phyloP scores from a whole-genome alignment of 2,797 vertebrate species.

The Chaenodraco wilsoni region DNA sequence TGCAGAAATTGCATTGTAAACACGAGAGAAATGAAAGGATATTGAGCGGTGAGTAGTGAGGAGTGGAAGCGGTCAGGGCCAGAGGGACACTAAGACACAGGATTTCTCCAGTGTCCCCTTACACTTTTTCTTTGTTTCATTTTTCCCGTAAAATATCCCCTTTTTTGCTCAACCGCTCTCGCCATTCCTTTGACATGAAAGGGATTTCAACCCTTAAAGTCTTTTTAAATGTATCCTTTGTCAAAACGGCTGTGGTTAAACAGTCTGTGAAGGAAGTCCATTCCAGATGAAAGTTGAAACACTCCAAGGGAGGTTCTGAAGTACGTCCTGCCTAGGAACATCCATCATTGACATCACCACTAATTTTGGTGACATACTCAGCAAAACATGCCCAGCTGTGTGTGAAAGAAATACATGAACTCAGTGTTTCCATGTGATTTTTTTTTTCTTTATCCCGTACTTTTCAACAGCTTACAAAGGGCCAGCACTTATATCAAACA shows the following conservation, averaged over 20 bases:
- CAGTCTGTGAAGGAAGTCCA: slow-evolving; percentile 50
- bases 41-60: slow-evolving; percentile 51
- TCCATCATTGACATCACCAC: slow-evolving; percentile 75
- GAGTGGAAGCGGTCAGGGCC: slow-evolving; percentile 36
- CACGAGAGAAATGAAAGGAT: slow-evolving; percentile 60
- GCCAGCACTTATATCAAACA: slow-evolving; percentile 61
- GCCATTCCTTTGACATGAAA: slow-evolving; percentile 52
- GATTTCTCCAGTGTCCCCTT: slow-evolving; percentile 45
- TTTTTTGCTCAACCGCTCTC: slow-evolving; percentile 30
- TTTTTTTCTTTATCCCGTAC: slow-evolving; percentile 29
- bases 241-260: slow-evolving; percentile 63
- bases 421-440: slow-evolving; percentile 69
- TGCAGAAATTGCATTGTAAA: slow-evolving; percentile 58
- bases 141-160: slow-evolving; percentile 43
- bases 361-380: slow-evolving; percentile 73
- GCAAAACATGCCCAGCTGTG: slow-evolving; percentile 77
- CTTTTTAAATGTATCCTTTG: slow-evolving; percentile 50
- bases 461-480: slow-evolving; percentile 63
- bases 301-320: slow-evolving; percentile 52
- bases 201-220: slow-evolving; percentile 24
- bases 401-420: slow-evolving; percentile 68
- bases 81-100: slow-evolving; percentile 42
- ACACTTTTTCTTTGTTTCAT: slow-evolving; percentile 23
- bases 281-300: slow-evolving; percentile 57
- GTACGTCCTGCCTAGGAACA: slow-evolving; percentile 58